phyloP scores from a whole-genome alignment of 2,113 vertebrate species.

The Falco punctatus region DNA sequence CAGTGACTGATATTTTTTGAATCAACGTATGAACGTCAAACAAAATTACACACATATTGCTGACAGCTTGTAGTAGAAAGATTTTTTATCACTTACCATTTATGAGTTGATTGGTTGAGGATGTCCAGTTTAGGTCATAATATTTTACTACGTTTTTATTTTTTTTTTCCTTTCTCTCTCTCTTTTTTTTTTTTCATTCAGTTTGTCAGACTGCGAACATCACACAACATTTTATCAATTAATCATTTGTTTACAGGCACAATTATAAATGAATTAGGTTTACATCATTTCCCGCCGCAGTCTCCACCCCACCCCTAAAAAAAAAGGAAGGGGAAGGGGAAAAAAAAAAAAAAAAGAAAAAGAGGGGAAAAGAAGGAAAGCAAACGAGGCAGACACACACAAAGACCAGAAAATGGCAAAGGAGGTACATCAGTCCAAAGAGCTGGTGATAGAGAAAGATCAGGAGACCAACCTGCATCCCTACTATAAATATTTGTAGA shows the following conservation, averaged over 20 bases:
- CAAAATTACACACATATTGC: conserved; percentile 42
- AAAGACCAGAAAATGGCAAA: conserved; percentile 31
- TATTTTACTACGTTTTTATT: not conserved
- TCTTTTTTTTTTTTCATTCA: not conserved
- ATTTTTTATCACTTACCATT: conserved; percentile 70
- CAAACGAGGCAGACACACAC: not conserved
- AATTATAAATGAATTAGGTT: conserved; percentile 3
- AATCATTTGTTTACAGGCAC: conserved; percentile 17
- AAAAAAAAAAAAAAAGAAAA: not conserved
- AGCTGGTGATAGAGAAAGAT: not conserved
- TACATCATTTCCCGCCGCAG: conserved; percentile 35
- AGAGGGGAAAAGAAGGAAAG: not conserved
- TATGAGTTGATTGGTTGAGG: conserved; percentile 39
- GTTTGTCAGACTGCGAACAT: conserved; percentile 32
- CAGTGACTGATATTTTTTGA: conserved; percentile 31
- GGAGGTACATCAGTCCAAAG: not conserved
- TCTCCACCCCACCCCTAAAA: not conserved
- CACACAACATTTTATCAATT: conserved; percentile 14
- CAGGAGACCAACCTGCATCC: conserved; percentile 1
- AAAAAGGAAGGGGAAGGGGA: fast-evolving
- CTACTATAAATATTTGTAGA: conserved; percentile 57
- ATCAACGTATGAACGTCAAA: conserved; percentile 49
- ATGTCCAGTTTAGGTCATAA: conserved; percentile 30
- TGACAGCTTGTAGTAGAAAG: conserved; percentile 44
- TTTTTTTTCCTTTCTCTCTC: not conserved